phyloP scores from a whole-genome alignment of 2,797 vertebrate genomes.

The Acanthopagrus latus region DNA sequence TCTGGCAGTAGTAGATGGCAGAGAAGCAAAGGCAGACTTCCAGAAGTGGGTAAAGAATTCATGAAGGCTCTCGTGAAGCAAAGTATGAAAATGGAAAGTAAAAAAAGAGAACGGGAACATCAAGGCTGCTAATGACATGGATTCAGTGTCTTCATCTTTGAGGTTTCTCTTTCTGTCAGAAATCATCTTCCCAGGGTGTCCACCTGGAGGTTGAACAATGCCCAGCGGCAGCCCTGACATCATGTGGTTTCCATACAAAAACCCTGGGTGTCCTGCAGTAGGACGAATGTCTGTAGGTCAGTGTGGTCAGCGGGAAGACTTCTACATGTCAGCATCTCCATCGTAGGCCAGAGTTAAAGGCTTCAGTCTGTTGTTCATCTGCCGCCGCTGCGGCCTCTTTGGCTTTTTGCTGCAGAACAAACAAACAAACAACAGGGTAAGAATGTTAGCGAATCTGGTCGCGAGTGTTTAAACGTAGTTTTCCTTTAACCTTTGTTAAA shows the following conservation, averaged over 20 bases:
- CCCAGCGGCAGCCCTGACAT: conserved; percentile 40
- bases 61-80: conserved; percentile 83
- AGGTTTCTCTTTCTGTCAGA: conserved; percentile 62
- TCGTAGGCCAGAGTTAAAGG: conserved; percentile 98
- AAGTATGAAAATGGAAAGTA: conserved; percentile 62
- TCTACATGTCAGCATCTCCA: conserved; percentile 97
- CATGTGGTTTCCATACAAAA: conserved; percentile 37
- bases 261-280: conserved; percentile 41
- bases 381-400: conserved; percentile 97
- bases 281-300: conserved; percentile 40
- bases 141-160: conserved; percentile 56
- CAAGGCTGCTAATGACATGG: conserved; percentile 68
- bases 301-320: conserved; percentile 28
- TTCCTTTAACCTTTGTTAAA: neutral
- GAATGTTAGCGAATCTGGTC: neutral
- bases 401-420: conserved; percentile 93
- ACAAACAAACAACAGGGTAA: conserved; percentile 2
- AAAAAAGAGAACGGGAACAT: conserved; percentile 23
- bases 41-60: conserved; percentile 74
- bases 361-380: conserved; percentile 97
- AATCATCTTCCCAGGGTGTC: conserved; percentile 37
- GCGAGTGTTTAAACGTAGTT: neutral
- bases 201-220: conserved; percentile 29
- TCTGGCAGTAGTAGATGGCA: conserved; percentile 66
- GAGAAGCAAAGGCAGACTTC: conserved; percentile 80